These are phyloP conservation scores for Xenus cinereus DNA, from an alignment of 2,113 vertebrate genomes.

Conservation along the genomic window DNA sequence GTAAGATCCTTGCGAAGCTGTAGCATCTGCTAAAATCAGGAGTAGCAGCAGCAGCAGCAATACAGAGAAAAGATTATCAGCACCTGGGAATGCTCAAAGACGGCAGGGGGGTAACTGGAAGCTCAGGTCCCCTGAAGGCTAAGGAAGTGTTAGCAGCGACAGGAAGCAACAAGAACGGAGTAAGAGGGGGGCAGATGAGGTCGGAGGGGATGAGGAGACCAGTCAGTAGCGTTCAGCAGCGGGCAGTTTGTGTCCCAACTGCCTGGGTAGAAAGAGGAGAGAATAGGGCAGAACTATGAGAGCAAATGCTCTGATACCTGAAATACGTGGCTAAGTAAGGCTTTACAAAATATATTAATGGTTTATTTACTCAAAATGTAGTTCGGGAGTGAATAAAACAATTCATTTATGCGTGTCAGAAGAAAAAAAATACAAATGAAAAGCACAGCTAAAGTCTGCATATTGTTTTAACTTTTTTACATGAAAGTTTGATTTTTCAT, in stretches of 20 bases:
- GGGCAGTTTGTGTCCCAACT: not conserved
- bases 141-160: not conserved
- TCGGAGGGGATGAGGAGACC: not conserved
- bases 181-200: not conserved
- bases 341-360: not conserved
- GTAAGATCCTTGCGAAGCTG: slow-evolving; percentile 47
- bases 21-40: not conserved
- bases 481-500: not conserved
- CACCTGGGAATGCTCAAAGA: not conserved
- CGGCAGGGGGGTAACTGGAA: not conserved
- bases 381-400: not conserved
- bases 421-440: not conserved
- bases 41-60: not conserved
- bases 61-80: not conserved
- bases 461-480: not conserved
- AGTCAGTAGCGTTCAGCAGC: not conserved
- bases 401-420: not conserved
- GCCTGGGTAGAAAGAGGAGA: not conserved
- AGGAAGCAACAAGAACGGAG: not conserved
- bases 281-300: not conserved
- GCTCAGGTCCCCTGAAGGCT: not conserved
- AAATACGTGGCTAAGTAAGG: not conserved
- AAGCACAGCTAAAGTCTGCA: not conserved
- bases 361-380: not conserved
- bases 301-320: not conserved